Percentiles rank a stretch among this genome's conserved stretches.
These are phyloP conservation scores for Hypercompe scribonia DNA, from an alignment of 2,888 invertebrate species.

Conservation along the genomic window DNA sequence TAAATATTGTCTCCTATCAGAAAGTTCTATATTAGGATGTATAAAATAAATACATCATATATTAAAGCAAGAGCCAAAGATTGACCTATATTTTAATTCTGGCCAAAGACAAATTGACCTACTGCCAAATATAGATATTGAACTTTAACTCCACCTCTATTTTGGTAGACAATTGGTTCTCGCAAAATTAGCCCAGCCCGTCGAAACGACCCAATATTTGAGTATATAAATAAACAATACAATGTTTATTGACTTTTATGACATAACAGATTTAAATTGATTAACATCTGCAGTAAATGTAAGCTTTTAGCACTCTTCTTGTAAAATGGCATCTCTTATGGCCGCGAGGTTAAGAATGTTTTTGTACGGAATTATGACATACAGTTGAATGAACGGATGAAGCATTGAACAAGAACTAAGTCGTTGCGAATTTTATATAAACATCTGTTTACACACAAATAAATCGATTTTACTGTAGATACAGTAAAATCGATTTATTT, in stretches of 20 bases:
- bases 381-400: slow-evolving; percentile 17
- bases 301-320: background rate
- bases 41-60: too few relatives aligned
- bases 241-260: slow-evolving; percentile 24
- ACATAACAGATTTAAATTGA: slow-evolving; percentile 29
- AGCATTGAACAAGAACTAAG: slow-evolving; percentile 18
- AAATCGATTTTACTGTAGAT: too few relatives aligned
- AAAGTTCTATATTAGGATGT: background rate
- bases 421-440: slow-evolving; percentile 21
- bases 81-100: slow-evolving; percentile 24
- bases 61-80: background rate
- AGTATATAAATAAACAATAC: slow-evolving; percentile 49
- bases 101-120: slow-evolving; percentile 34
- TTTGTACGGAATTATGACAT: slow-evolving; percentile 6
- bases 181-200: slow-evolving; percentile 37
- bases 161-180: slow-evolving; percentile 51
- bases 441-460: too few relatives aligned
- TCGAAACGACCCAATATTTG: slow-evolving; percentile 53
- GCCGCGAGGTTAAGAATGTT: background rate
- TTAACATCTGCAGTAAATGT: slow-evolving; percentile 22
- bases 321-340: background rate
- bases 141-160: slow-evolving; percentile 45
- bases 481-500: slow-evolving; percentile 10
- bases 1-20: background rate
- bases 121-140: slow-evolving; percentile 19